These are phyloP conservation scores for Pelobates fuscus DNA, from an alignment of 2,113 vertebrate species.

Conservation along the genomic window DNA sequence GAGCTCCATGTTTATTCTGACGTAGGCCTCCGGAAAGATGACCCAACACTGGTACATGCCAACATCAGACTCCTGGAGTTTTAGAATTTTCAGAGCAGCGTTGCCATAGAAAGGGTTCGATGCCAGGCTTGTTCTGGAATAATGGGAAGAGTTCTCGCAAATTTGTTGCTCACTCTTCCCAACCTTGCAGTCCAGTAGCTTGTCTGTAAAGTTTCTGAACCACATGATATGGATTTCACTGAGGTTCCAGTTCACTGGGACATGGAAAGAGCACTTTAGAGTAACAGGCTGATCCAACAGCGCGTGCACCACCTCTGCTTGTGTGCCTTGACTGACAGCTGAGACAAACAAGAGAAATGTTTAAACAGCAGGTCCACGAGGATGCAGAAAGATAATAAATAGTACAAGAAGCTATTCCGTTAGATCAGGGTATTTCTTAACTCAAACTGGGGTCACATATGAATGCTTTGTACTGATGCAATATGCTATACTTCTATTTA, in stretches of 20 bases:
- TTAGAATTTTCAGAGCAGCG: not conserved
- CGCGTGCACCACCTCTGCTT: not conserved
- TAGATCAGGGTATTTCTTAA: no score
- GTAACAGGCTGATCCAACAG: not conserved
- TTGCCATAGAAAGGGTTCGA: not conserved
- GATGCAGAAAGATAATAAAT: no score
- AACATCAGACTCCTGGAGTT: conserved; percentile 17
- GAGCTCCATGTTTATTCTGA: not conserved
- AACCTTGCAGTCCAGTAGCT: conserved; percentile 2
- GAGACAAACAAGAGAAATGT: no score
- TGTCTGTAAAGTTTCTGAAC: conserved; percentile 32
- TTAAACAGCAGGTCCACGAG: no score
- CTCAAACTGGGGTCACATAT: no score
- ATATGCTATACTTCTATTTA: no score
- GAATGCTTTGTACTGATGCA: no score
- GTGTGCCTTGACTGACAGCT: no score
- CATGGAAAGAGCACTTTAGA: not conserved
- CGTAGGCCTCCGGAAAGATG: conserved; percentile 2
- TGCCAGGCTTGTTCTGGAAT: not conserved
- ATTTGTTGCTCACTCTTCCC: not conserved
- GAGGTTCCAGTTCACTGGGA: not conserved
- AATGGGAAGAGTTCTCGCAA: not conserved
- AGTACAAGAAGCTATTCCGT: no score
- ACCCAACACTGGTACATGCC: conserved; percentile 31
- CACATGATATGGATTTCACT: not conserved